A percentile compares a stretch with the other conserved stretches of the same genome.
These are phyloP conservation scores for Campylomormyrus numenius DNA, from an alignment of 2,113 vertebrate genomes.

Conservation along the genomic window DNA sequence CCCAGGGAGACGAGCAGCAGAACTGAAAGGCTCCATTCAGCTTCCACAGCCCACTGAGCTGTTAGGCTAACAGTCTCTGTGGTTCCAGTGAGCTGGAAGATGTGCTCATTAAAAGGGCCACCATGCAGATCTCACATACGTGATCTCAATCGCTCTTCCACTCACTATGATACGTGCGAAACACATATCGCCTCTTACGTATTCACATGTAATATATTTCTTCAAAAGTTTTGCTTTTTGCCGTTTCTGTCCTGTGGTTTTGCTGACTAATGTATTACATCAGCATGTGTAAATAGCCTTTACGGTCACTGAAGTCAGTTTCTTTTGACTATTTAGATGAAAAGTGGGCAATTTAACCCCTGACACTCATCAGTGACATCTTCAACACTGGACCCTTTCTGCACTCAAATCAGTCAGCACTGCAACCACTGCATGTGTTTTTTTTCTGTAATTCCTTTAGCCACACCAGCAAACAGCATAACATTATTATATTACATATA, in stretches of 20 bases:
- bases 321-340: not conserved
- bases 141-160: conserved; percentile 41
- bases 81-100: conserved; percentile 51
- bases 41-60: conserved; percentile 60
- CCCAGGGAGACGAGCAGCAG: conserved; percentile 75
- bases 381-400: not conserved
- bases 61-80: conserved; percentile 52
- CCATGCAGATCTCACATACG: conserved; percentile 53
- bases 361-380: not conserved
- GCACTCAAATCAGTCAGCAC: not conserved
- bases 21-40: conserved; percentile 81
- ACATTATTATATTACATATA: not conserved
- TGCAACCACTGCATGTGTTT: not conserved
- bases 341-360: not conserved
- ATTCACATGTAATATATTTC: not conserved
- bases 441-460: not conserved
- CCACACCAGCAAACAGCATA: not conserved
- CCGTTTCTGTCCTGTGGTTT: not conserved
- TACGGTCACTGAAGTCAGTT: not conserved
- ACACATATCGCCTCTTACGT: not conserved
- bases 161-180: not conserved
- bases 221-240: not conserved
- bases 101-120: conserved; percentile 59
- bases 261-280: not conserved
- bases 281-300: not conserved